Evolutionary conservation across 2,797 vertebrate genomes (phyloP).

Genomic region (Diceros bicornis): DNA sequence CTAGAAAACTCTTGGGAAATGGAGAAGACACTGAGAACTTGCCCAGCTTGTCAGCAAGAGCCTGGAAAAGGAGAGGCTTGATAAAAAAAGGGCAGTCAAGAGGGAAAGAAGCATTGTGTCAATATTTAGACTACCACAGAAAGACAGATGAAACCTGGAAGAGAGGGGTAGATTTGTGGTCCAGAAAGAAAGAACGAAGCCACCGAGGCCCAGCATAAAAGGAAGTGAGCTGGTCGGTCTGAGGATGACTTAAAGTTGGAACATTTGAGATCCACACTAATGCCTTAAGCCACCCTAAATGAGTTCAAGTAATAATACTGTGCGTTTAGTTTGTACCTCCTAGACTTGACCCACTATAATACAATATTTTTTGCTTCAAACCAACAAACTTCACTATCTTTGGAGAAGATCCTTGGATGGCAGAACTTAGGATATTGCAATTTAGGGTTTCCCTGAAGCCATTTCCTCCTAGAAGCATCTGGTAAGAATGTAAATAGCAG

Average conservation of each 20-base stretch:
- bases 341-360: not conserved
- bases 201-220: not conserved
- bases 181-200: slow-evolving; percentile 64
- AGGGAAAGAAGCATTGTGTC: slow-evolving; percentile 78
- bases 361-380: not conserved
- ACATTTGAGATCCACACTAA: not conserved
- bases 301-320: not conserved
- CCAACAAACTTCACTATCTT: not conserved
- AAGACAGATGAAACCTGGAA: slow-evolving; percentile 81
- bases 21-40: slow-evolving; percentile 26
- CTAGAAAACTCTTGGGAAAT: slow-evolving; percentile 23
- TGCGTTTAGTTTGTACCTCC: not conserved
- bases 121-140: slow-evolving; percentile 85
- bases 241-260: not conserved
- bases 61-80: slow-evolving; percentile 70
- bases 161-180: slow-evolving; percentile 63
- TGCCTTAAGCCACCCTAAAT: not conserved
- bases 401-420: slow-evolving; percentile 3
- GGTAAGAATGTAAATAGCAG: not conserved
- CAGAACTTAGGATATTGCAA: not conserved
- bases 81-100: slow-evolving; percentile 75
- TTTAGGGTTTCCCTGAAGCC: not conserved
- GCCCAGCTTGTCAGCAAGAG: slow-evolving; percentile 59
- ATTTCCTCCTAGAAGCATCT: not conserved
- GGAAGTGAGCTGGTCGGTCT: not conserved